These are phyloP conservation scores for Drosophila imparisetae DNA, from an alignment of 2,888 invertebrate species.

Conservation along the genomic window DNA sequence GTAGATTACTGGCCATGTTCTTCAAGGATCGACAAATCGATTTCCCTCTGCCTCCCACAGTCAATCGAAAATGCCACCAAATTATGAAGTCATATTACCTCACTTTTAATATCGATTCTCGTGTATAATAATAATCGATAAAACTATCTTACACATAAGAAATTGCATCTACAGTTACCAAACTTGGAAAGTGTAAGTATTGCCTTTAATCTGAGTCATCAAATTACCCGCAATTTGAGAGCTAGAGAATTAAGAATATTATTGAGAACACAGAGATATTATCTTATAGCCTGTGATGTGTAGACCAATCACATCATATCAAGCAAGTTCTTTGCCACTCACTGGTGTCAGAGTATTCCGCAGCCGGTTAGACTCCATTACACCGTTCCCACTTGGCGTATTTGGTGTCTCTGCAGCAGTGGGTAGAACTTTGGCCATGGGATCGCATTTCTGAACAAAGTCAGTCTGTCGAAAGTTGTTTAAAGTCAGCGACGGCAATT, in stretches of 20 bases:
- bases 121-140: background rate
- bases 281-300: background rate
- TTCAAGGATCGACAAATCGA: background rate
- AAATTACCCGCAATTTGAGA: background rate
- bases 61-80: background rate
- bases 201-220: background rate
- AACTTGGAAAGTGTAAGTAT: background rate
- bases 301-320: background rate
- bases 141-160: background rate
- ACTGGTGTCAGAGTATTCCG: background rate
- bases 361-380: background rate
- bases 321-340: background rate
- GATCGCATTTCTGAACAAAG: background rate
- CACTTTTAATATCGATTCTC: background rate
- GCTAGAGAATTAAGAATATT: background rate
- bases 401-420: background rate
- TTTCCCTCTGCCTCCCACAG: background rate
- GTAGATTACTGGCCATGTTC: background rate
- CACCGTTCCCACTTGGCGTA: background rate
- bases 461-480: background rate
- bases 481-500: slow-evolving; percentile 2
- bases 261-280: background rate
- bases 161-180: background rate
- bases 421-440: background rate
- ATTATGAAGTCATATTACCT: background rate